Percentiles rank a stretch among this genome's conserved stretches.
Conservation (phyloP, 2,113 vertebrate species). For the Petrocephalus zakoni region DNA sequence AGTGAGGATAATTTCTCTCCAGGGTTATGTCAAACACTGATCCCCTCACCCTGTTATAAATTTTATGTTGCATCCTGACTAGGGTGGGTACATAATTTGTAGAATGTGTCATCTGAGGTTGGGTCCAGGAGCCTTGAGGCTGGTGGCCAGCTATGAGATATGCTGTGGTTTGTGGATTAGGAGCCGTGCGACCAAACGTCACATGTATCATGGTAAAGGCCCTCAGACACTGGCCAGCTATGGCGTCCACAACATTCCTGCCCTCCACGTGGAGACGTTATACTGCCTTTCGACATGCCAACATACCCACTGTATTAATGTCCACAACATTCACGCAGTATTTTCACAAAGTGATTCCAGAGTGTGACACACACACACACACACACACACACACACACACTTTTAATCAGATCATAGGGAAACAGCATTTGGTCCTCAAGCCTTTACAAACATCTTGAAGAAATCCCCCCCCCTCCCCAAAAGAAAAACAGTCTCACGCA, state of each 20-base stretch:
- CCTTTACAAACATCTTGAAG: not conserved
- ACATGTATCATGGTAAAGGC: not conserved
- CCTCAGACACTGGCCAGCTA: not conserved
- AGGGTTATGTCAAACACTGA: not conserved
- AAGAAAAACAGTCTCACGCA: not conserved
- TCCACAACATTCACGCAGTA: slow-evolving; percentile 17
- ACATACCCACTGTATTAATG: slow-evolving; percentile 41
- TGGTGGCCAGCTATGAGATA: not conserved
- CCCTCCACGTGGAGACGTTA: slow-evolving; percentile 26
- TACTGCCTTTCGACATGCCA: slow-evolving; percentile 43
- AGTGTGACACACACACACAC: not conserved
- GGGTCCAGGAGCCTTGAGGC: too few relatives aligned
- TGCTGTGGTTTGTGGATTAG: not conserved
- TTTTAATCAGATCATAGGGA: not conserved
- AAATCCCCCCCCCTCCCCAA: not conserved
- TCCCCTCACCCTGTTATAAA: not conserved
- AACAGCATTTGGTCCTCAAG: not conserved
- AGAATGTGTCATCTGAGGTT: not conserved
- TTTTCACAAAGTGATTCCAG: not conserved
- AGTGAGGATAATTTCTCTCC: not conserved
- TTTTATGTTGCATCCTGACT: not conserved
- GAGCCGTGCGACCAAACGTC: slow-evolving; percentile 14
- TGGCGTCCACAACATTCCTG: slow-evolving; percentile 31
- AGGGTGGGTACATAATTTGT: not conserved
- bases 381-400: not conserved